A percentile compares a stretch with the other conserved stretches of the same genome.
Conservation (phyloP, 2,797 vertebrate species). For the Myripristis murdjan region DNA sequence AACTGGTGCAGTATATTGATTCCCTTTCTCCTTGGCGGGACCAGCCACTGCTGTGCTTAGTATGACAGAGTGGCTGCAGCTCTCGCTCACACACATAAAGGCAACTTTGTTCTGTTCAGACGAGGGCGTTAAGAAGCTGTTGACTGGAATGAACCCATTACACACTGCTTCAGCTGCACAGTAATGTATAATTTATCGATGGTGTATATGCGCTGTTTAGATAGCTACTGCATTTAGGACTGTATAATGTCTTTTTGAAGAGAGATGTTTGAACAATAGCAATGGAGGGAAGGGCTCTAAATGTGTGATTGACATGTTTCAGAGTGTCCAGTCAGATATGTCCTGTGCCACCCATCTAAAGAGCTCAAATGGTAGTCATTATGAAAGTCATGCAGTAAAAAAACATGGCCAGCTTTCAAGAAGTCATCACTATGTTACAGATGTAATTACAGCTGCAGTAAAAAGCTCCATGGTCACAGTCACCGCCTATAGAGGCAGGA, state of each 20-base stretch:
- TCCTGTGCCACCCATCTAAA: neutral
- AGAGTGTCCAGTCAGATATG: neutral
- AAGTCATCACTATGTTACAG: neutral
- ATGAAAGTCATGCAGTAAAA: neutral
- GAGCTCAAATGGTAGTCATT: neutral
- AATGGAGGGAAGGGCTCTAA: neutral
- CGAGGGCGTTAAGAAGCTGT: conserved; percentile 10
- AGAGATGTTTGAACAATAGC: neutral
- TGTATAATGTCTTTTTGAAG: neutral
- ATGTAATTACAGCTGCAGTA: neutral
- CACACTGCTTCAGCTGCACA: neutral
- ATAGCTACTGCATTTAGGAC: neutral
- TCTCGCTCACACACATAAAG: neutral
- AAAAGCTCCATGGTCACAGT: neutral
- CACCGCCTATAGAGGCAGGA: neutral
- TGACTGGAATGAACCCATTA: conserved; percentile 17
- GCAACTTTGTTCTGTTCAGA: conserved; percentile 10
- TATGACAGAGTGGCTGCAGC: conserved; percentile 30
- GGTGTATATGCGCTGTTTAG: no score
- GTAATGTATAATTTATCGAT: conserved; percentile 17
- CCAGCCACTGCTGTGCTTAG: conserved; percentile 28
- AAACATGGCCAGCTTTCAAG: neutral
- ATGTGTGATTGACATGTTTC: neutral
- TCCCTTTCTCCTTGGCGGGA: conserved; percentile 22
- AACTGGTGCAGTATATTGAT: conserved; percentile 55